Evolutionary conservation across 2,113 vertebrate species (phyloP).

Genomic region (Nanorana parkeri): DNA sequence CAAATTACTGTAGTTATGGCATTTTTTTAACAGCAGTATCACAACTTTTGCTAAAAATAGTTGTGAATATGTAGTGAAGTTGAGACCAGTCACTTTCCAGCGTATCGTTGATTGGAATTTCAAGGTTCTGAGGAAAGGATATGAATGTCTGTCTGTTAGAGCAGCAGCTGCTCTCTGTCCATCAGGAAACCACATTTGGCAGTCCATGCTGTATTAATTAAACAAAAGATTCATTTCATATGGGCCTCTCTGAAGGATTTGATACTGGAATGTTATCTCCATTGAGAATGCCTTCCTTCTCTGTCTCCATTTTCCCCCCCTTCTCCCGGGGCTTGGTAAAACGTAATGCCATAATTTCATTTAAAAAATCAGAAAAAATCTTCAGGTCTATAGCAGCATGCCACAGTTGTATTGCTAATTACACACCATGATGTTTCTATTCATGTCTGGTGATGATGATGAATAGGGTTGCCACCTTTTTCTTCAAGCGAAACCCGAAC

Average conservation of each 20-base stretch:
- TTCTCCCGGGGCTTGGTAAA: not conserved
- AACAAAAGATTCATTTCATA: conserved; percentile 71
- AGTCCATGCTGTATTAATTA: conserved; percentile 69
- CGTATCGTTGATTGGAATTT: conserved; percentile 70
- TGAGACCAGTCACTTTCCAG: conserved; percentile 64
- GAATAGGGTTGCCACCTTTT: too few relatives aligned
- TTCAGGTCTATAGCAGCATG: too few relatives aligned
- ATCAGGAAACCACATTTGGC: conserved; percentile 67
- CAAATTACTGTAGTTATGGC: too few relatives aligned
- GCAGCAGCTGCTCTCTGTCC: conserved; percentile 79
- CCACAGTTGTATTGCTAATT: too few relatives aligned
- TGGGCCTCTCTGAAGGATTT: conserved; percentile 59
- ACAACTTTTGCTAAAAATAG: conserved; percentile 71
- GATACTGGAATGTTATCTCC: conserved; percentile 60
- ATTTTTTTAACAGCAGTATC: not conserved
- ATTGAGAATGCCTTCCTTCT: conserved; percentile 38
- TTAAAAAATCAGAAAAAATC: too few relatives aligned
- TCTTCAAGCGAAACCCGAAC: too few relatives aligned
- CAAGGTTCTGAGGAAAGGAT: conserved; percentile 65
- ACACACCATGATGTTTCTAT: too few relatives aligned
- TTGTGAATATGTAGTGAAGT: conserved; percentile 65
- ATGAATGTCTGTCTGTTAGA: conserved; percentile 71
- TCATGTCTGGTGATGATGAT: too few relatives aligned
- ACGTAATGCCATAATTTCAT: too few relatives aligned
- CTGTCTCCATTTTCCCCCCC: conserved; percentile 48